Percentiles rank a stretch among this genome's conserved stretches.
These are phyloP conservation scores for Samia ricini DNA, from an alignment of 1,140 invertebrate species.

Conservation along the genomic window DNA sequence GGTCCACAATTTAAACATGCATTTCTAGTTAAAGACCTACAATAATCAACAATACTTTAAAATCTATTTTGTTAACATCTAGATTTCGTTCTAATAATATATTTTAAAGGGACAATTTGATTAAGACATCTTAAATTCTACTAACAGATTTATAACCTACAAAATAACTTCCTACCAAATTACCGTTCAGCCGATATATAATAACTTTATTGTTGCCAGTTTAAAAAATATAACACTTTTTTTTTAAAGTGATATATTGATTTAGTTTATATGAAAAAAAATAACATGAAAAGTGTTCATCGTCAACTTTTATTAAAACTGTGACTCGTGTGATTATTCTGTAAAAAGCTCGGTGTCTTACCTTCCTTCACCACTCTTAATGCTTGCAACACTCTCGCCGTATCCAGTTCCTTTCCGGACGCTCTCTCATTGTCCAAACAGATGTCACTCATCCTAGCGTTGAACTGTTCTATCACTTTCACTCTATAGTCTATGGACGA, in stretches of 20 bases:
- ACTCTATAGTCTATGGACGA: slow-evolving; percentile 92
- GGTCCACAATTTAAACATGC: too few relatives aligned
- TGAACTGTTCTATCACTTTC: slow-evolving; percentile 91
- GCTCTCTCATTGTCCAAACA: slow-evolving; percentile 92
- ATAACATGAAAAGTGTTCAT: not conserved
- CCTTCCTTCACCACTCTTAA: slow-evolving; percentile 81
- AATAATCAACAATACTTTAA: too few relatives aligned
- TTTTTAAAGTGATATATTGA: too few relatives aligned
- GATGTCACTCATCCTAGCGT: slow-evolving; percentile 85
- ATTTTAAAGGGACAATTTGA: too few relatives aligned
- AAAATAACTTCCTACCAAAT: too few relatives aligned
- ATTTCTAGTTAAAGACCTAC: too few relatives aligned
- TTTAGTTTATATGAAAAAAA: not conserved
- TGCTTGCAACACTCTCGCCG: slow-evolving; percentile 92
- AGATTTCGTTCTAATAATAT: too few relatives aligned
- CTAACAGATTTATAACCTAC: not conserved
- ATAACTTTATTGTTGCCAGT: not conserved
- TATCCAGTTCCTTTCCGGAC: slow-evolving; percentile 93
- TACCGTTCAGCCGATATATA: not conserved
- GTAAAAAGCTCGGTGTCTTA: slow-evolving; percentile 67
- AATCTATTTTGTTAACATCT: too few relatives aligned
- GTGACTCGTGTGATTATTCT: slow-evolving; percentile 61
- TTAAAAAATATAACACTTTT: not conserved
- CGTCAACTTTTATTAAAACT: slow-evolving; percentile 66
- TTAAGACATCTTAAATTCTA: too few relatives aligned